Base-by-base conservation (phyloP, 2,888 invertebrate genomes). In the Philopedon plagiatum region DNA sequence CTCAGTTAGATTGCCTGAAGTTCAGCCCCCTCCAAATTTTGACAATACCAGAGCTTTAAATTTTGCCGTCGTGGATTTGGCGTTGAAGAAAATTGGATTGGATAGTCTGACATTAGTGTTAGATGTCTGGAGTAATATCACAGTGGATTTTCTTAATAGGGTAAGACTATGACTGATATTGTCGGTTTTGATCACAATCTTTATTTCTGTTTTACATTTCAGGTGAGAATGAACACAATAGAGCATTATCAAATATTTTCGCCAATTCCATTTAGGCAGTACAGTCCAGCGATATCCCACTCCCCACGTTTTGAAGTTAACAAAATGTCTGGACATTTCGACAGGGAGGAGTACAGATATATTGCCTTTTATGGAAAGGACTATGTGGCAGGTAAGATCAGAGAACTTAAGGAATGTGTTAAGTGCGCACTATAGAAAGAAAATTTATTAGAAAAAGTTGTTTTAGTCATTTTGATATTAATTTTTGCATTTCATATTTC, bases 151-250 rank as follows among this genome's bases (percentile, higher is more conserved):
- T 86, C 89, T 98, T 51, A 98, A 99, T 83, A 88, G 98, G 81
- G 94, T 93, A 76, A 39, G 76, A 80, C 83, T 3, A 29, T 5
- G 29, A n/a, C n/a, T n/a, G n/a, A 39, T 39, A 2, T 15, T 15
- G 7, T 26, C 18, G 41, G 3, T 15, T 15, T n/a, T 41, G 9
- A 5, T 15, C 8, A 41, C 18, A 41, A n/a, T 15, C 4, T 15
- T 9, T 2, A 34, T 34, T 9, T 34, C 11, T 11, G 9, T 9
- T 11, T 37, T 19, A 13, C 76, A 75, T 83, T 84, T 51, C 83
- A 93, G 93, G 94, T 97, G 9, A 91, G 98, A 71, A 97, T 99
- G 95, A 98, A 98, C 86, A 97, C 97, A 1, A 95, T 99, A 75
- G 87, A 88, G 77, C 93, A 93, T 76, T 93, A 91, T 86, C 98